A percentile compares a stretch with the other conserved stretches of the same genome.
Conservation (phyloP, 2,797 vertebrate genomes). For the Hydrophis major region DNA sequence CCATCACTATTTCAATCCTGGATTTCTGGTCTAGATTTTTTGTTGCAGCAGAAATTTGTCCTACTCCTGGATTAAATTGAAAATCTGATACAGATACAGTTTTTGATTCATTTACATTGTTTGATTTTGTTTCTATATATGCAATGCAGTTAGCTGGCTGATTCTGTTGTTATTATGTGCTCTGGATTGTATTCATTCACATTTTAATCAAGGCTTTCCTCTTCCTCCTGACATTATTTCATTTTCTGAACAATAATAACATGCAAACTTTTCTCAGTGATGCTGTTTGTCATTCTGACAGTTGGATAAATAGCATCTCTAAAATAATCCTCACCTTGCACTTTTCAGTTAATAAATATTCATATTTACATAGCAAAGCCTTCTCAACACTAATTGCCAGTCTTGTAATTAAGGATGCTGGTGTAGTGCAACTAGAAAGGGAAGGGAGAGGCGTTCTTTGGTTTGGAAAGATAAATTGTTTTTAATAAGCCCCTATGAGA, state of each 20-base stretch:
- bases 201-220: background rate
- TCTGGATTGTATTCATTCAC: background rate
- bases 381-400: background rate
- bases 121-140: background rate
- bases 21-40: background rate
- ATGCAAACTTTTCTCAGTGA: background rate
- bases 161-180: background rate
- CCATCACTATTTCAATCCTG: background rate
- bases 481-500: background rate
- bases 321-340: background rate
- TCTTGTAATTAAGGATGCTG: conserved; percentile 4
- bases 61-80: background rate
- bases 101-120: background rate
- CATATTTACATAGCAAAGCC: conserved; percentile 13
- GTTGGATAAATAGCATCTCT: background rate
- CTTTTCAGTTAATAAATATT: conserved; percentile 1
- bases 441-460: background rate
- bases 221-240: background rate
- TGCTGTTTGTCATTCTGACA: background rate
- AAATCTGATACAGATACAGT: background rate
- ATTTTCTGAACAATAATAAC: background rate
- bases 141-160: background rate
- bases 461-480: background rate
- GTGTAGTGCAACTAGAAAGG: background rate
- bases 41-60: background rate